Evolutionary conservation across 2,797 vertebrate genomes (phyloP), one percentile per base, ranked within the genome.

Genomic region (Scleropages formosus): DNA sequence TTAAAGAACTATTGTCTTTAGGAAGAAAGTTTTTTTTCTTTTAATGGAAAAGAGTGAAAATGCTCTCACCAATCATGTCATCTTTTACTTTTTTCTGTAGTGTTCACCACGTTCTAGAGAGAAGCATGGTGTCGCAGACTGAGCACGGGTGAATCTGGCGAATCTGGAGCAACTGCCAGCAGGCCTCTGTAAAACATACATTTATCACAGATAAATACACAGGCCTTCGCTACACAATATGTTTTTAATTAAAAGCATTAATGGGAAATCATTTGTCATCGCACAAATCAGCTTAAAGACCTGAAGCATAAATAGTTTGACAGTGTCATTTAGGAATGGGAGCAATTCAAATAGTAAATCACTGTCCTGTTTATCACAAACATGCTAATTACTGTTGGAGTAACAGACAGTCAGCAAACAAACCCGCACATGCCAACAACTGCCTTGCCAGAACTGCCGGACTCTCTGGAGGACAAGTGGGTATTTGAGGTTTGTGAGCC

Each of bases 361-460:
- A 65, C 53, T 62, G 20, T 26, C 62, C 22, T 46, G 62, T 66
- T 66, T 27, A 77, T 77, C 62, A 18, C 31, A 72, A 73, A 64
- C 31, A 65, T 49, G 58, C 51, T 60, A 73, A 77, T 77, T 72
- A 31, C 68, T 58, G 27, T 53, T 65, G 27, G 69, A 56, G 61
- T 72, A 72, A 24, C 47, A 44, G 27, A 26, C 63, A 46, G 58
- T 46, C 62, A 46, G 27, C 47, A 66, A 67, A 75, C 16, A 56
- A 27, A 58, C 26, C 49, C 18, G 44, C 18, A 11, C n/a, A 13
- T 31, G 8, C 69, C 39, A 72, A 49, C 64, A 64, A 31, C 8
- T 3, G 12, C 6, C 49, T 64, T 65, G 73, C 44, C 73, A 74
- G 46, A 53, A 47, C 47, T 60, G 44, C 13, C 2, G 26, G 47